phyloP scores from a whole-genome alignment of 2,113 vertebrate species.

The Macrotis lagotis region DNA sequence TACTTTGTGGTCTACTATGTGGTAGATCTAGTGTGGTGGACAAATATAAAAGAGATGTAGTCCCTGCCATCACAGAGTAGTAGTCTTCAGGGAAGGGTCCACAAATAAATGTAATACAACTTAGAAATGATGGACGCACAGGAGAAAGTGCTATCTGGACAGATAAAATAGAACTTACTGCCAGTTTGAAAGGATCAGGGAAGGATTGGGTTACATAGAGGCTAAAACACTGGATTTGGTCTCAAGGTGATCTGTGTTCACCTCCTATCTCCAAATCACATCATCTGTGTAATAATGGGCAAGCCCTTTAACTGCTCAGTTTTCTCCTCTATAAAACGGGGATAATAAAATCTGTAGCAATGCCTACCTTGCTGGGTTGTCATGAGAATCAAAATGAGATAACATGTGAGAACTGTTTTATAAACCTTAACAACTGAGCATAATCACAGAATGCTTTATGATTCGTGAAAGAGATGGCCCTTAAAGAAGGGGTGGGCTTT shows the following conservation, averaged over 20 bases:
- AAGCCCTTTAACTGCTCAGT: not conserved
- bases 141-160: not conserved
- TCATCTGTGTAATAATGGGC: not conserved
- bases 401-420: not conserved
- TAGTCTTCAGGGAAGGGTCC: not conserved
- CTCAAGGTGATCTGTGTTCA: not conserved
- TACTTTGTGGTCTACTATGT: no score
- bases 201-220: not conserved
- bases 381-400: not conserved
- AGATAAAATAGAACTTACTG: fast-evolving
- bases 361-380: not conserved
- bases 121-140: not conserved
- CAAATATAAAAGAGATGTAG: not conserved
- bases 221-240: not conserved
- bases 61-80: not conserved
- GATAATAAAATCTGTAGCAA: not conserved
- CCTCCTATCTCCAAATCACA: not conserved
- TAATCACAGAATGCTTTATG: not conserved
- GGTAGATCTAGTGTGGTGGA: not conserved
- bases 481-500: not conserved
- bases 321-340: not conserved
- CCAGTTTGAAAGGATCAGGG: not conserved
- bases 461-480: not conserved
- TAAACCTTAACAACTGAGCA: not conserved
- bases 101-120: not conserved